Base-by-base conservation (phyloP, 2,113 vertebrate species). In the Nycticryphes semicollaris region DNA sequence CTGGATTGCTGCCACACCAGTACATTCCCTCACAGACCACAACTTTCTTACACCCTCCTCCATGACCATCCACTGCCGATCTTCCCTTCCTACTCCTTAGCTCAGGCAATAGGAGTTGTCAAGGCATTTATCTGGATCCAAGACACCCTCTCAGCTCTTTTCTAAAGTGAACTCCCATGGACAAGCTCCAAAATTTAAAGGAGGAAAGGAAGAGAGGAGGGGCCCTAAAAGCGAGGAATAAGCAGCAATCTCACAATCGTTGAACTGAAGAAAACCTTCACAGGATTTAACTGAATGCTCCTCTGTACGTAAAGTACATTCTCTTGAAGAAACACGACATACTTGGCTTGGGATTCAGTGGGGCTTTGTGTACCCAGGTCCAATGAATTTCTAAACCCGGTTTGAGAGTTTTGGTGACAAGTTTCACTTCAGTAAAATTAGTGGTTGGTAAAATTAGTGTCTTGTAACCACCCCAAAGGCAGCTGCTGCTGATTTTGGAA, bases 11-110 rank as follows among this genome's bases (percentile, higher is more conserved):
- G 74, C 70, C 79, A 59, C 37, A 39, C 1, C 60, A 57, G 25
- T 0, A 8, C 45, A 25, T 59, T 59, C 75, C 22, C 56, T 67
- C 78, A 54, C 6, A 33, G 33, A n/a, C 9, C 2, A 0, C 18
- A 45, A 13, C 12, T 30, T 70, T 22, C 62, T 70, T 45, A 2
- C 7, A 0, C 22, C 39, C 35, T 45, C 6, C 16, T 39, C 30
- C 41, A 4, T 1, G 8, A 59, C 14, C 47, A 48, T 39, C 45
- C n/a, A 5, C 50, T 9, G 2, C 21, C 1, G 0, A 43, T 54
- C 18, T 39, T 62, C 35, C 60, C 68, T 74, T 60, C 7, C 2
- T 28, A 1, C 4, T 27, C 24, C 47, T 63, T 6, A 59, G 23
- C 47, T 45, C n/a, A 8, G 33, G 47, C 31, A 54, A 30, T 11